phyloP scores from a whole-genome alignment of 1,140 invertebrate genomes.

The Heliothis virescens region DNA sequence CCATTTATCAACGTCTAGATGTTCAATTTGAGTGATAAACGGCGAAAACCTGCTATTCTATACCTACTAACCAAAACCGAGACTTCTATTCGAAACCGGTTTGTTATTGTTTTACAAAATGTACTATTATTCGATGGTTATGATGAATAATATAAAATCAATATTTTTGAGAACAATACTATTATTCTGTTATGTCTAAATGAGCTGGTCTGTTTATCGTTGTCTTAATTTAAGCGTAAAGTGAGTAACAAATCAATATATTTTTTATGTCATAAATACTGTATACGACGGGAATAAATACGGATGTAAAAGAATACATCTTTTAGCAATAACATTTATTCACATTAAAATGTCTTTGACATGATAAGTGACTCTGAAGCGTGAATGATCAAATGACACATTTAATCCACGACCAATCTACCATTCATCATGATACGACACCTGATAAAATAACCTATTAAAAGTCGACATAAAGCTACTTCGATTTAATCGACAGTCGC shows the following conservation, averaged over 20 bases:
- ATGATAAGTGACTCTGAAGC: neutral
- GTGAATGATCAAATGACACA: neutral
- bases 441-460: neutral
- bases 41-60: neutral
- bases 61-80: neutral
- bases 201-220: no score
- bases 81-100: neutral
- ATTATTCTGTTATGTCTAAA: no score
- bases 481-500: neutral
- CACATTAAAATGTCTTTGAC: no score
- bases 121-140: no score
- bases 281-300: no score
- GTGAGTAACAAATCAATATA: no score
- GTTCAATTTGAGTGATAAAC: slow-evolving; percentile 24
- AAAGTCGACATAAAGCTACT: neutral
- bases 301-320: no score
- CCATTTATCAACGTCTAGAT: slow-evolving; percentile 37
- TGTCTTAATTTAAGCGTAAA: no score
- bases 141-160: no score
- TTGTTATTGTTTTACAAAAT: neutral
- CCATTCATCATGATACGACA: slow-evolving; percentile 4
- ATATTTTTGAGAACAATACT: neutral
- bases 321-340: no score
- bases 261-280: no score
- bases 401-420: neutral